These are phyloP conservation scores for Ephydatia muelleri DNA, from an alignment of 37 sponge, comb jelly and placozoan species.

Conservation along the genomic window DNA sequence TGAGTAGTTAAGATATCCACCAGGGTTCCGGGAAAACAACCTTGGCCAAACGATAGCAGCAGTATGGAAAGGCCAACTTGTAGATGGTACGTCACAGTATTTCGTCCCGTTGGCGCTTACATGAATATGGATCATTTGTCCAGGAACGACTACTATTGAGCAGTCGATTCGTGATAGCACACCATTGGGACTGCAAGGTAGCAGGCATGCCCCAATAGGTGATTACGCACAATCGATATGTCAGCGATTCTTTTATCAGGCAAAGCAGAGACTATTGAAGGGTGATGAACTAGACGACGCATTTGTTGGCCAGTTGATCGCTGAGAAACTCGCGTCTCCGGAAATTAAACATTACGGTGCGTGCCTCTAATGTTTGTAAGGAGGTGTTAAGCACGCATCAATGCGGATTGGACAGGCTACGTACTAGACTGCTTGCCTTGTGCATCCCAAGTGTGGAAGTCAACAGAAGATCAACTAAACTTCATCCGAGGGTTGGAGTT, in stretches of 20 bases:
- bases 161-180: slow-evolving; percentile 48
- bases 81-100: slow-evolving; percentile 62
- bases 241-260: slow-evolving; percentile 27
- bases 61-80: slow-evolving; percentile 79
- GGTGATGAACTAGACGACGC: slow-evolving; percentile 58
- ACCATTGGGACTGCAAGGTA: slow-evolving; percentile 24
- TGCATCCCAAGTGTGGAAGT: slow-evolving; percentile 53
- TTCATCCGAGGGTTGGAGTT: slow-evolving; percentile 53
- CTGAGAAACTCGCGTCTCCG: slow-evolving; percentile 54
- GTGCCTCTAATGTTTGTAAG: background rate
- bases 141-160: slow-evolving; percentile 62
- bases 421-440: slow-evolving; percentile 91
- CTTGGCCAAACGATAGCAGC: slow-evolving; percentile 69
- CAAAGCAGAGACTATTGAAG: slow-evolving; percentile 34
- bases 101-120: background rate
- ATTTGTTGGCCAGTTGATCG: slow-evolving; percentile 60
- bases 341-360: slow-evolving; percentile 85
- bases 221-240: background rate
- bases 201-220: slow-evolving; percentile 7
- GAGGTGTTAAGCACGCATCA: background rate
- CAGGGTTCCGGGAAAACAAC: slow-evolving; percentile 87
- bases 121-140: background rate
- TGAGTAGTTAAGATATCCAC: background rate
- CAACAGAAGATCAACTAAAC: slow-evolving; percentile 73
- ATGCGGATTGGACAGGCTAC: slow-evolving; percentile 64